phyloP scores from a whole-genome alignment of 2,888 invertebrate genomes.

The Mythimna pallens region DNA sequence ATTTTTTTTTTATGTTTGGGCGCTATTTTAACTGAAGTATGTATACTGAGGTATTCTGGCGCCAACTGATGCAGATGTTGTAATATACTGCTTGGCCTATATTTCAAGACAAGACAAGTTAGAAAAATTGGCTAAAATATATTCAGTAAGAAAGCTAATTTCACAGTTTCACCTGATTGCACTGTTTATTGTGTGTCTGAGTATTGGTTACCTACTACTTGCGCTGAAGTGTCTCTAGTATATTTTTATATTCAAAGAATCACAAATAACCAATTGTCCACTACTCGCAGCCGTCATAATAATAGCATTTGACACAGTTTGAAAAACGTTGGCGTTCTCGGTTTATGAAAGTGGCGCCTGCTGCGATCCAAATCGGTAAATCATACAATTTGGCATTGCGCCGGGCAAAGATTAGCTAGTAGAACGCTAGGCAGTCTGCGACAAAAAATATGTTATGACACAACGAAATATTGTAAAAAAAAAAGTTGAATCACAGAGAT shows the following conservation, averaged over 20 bases:
- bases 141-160: conserved; percentile 50
- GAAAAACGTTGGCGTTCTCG: conserved; percentile 73
- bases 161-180: conserved; percentile 10
- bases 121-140: conserved; percentile 55
- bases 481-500: background rate
- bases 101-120: conserved; percentile 41
- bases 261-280: conserved; percentile 56
- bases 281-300: conserved; percentile 63
- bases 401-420: conserved; percentile 75
- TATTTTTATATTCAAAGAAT: conserved; percentile 49
- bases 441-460: conserved; percentile 34
- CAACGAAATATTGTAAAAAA: conserved; percentile 5
- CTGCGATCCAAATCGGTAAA: conserved; percentile 77
- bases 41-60: conserved; percentile 50
- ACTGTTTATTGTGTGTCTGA: conserved; percentile 17
- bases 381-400: conserved; percentile 86
- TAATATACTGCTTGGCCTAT: conserved; percentile 52
- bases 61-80: conserved; percentile 51
- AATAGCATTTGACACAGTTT: conserved; percentile 78
- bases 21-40: conserved; percentile 32
- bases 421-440: conserved; percentile 47
- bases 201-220: conserved; percentile 6
- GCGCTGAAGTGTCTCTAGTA: conserved; percentile 29
- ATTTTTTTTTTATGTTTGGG: too few relatives aligned
- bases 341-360: conserved; percentile 83